A percentile compares a stretch with the other conserved stretches of the same genome.
Conservation (phyloP, 2,113 vertebrate genomes). For the Pseudonaja textilis region DNA sequence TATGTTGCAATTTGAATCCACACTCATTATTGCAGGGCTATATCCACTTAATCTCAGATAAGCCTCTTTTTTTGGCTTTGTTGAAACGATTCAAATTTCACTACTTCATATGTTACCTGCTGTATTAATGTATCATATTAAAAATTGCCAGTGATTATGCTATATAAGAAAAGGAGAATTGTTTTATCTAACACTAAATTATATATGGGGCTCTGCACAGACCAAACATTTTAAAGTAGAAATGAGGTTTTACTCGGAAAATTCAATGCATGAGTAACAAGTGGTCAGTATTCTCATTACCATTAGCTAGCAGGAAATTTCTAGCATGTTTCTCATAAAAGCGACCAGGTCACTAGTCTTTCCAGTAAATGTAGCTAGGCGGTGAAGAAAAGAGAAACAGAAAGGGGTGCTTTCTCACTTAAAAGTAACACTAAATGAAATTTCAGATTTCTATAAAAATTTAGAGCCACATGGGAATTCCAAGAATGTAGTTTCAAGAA, state of each 20-base stretch:
- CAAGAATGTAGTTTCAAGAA: neutral
- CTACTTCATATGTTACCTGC: neutral
- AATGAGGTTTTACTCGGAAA: conserved; percentile 16
- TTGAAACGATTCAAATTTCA: neutral
- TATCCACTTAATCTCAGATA: neutral
- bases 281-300: neutral
- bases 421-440: neutral
- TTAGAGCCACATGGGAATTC: neutral
- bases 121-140: neutral
- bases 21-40: neutral
- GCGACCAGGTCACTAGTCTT: neutral
- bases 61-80: neutral
- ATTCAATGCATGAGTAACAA: neutral
- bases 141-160: neutral
- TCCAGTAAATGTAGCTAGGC: neutral
- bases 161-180: neutral
- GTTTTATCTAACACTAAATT: neutral
- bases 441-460: neutral
- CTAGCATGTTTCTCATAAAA: conserved; percentile 1
- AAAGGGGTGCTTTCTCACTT: neutral
- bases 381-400: neutral
- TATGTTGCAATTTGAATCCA: neutral
- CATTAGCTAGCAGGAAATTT: neutral
- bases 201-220: neutral
- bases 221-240: neutral